Evolutionary conservation across 2,888 invertebrate species (phyloP).

Genomic region (Fabriciana adippe): DNA sequence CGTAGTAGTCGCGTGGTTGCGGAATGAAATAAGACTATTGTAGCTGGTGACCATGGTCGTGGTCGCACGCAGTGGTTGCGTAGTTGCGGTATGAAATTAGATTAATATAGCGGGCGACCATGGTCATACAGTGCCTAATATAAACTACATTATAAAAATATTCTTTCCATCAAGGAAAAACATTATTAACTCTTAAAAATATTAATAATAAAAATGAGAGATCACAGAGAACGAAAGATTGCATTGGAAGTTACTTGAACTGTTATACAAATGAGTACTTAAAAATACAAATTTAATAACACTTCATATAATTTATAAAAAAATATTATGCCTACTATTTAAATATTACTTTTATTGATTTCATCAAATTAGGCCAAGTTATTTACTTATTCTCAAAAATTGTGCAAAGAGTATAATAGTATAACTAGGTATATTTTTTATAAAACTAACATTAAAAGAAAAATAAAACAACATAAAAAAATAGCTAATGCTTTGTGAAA

Average conservation of each 20-base stretch:
- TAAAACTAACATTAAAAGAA: no score
- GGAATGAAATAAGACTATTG: no score
- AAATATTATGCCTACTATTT: neutral
- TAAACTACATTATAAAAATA: slow-evolving; percentile 7
- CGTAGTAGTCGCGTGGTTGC: no score
- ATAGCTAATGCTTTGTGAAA: no score
- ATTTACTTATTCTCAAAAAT: no score
- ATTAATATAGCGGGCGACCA: neutral
- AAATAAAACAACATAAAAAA: no score
- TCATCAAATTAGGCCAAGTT: no score
- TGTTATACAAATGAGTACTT: slow-evolving; percentile 11
- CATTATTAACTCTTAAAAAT: slow-evolving; percentile 8
- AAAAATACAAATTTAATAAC: neutral
- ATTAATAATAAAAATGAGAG: slow-evolving; percentile 48
- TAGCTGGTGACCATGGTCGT: no score
- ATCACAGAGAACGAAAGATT: slow-evolving; percentile 73
- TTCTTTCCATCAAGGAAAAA: neutral
- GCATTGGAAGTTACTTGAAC: slow-evolving; percentile 43
- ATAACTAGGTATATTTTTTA: no score
- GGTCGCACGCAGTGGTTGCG: neutral
- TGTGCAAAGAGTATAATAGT: no score
- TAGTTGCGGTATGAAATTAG: neutral
- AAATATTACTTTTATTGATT: no score
- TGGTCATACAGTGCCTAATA: neutral
- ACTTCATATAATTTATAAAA: slow-evolving; percentile 4